Evolutionary conservation across 2,113 vertebrate species (phyloP).

Genomic region (Pterocles burchelli): DNA sequence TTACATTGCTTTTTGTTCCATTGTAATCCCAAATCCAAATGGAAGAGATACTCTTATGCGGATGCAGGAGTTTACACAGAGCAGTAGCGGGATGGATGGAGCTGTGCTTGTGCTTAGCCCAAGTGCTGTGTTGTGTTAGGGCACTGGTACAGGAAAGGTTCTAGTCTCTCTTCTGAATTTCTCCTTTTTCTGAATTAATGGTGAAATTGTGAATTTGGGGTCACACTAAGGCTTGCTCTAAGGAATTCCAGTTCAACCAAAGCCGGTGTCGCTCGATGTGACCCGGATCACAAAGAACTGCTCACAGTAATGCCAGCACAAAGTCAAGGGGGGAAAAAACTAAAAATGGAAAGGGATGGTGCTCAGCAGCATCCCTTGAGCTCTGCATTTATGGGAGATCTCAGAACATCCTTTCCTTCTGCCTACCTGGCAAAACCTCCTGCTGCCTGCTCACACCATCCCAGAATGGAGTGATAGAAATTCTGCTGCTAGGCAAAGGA

Average conservation of each 20-base stretch:
- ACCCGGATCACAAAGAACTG: neutral
- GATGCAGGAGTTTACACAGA: neutral
- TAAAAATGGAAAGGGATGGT: neutral
- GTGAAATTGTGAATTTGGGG: neutral
- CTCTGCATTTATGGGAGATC: neutral
- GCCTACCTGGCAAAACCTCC: slow-evolving; percentile 22
- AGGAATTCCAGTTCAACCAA: neutral
- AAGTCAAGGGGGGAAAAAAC: neutral
- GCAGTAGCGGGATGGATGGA: neutral
- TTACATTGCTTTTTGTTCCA: neutral
- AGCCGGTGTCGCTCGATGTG: neutral
- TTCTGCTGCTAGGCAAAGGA: slow-evolving; percentile 71
- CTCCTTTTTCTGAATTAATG: neutral
- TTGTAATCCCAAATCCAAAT: neutral
- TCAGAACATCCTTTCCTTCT: slow-evolving; percentile 17
- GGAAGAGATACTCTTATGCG: neutral
- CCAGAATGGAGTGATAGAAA: slow-evolving; percentile 25
- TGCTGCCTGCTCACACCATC: slow-evolving; percentile 13
- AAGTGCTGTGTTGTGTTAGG: neutral
- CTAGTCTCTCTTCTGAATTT: neutral
- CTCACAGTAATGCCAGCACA: neutral
- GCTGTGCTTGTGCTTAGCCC: neutral
- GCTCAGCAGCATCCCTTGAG: neutral
- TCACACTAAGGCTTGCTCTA: neutral
- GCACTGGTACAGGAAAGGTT: neutral